Evolutionary conservation across 2,888 invertebrate species (phyloP), one percentile per base, ranked within the genome.

Genomic region (Cremastinae sp.): DNA sequence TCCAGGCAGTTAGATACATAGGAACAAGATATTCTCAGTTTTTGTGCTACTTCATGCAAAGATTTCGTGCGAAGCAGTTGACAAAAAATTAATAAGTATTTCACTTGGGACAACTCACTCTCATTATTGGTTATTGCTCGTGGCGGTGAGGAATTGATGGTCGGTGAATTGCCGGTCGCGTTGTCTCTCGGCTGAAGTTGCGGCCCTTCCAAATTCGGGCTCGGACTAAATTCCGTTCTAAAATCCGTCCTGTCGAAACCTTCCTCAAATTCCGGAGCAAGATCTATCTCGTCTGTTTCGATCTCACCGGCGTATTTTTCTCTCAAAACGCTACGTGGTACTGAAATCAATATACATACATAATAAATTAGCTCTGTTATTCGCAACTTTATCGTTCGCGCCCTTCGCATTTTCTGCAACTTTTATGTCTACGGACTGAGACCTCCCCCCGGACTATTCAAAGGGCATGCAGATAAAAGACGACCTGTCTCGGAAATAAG

Each of bases 281-380:
- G 79, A 74, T 87, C 82, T 76, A 93, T 92, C 88, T 96, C 96
- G 88, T 96, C 96, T 79, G 94, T 92, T 89, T 96, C 95, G 56
- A 94, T 92, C 28, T 93, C 93, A 77, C 95, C 95, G 86, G 96
- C 95, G 90, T 94, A 96, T 81, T 94, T 93, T 90, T 96, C 95
- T 87, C 95, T 95, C 77, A 96, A 91, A 65, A 97, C 96, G 87
- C 94, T 95, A 79, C 96, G 92, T 2, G 96, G 96, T 79, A 96
- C 96, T 96, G 91, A 1, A 83, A 79, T 65, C 12, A 53, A 28
- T 66, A 58, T 37, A 62, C 16, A 22, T 28, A 5, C 5, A 28
- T 28, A 9, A 39, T 10, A 14, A 45, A 12, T 9, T 61, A 16
- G 5, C 53, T 12, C n/a, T 49, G 7, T 49, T 49, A 20, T 3